These are phyloP conservation scores for Aphrocallistes beatrix DNA, from an alignment of 37 sponge, comb jelly and placozoan species.

Conservation along the genomic window DNA sequence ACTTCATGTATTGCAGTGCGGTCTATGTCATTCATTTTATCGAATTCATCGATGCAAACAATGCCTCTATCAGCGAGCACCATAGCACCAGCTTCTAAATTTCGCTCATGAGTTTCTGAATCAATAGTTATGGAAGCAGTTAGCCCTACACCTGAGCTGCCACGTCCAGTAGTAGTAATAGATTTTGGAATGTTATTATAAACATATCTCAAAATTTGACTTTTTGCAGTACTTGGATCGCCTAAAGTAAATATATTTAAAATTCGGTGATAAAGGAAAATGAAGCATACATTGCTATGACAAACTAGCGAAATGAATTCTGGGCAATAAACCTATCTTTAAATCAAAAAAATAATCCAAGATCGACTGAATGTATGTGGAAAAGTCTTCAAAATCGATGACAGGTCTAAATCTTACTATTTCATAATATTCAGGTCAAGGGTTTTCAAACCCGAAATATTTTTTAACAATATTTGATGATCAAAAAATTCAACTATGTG, in stretches of 20 bases:
- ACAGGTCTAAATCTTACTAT: too few species aligned
- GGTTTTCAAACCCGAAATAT: too few species aligned
- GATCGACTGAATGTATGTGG: too few species aligned
- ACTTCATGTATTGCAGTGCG: constrained; percentile 99
- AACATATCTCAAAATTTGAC: constrained; percentile 52
- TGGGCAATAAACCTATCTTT: too few species aligned
- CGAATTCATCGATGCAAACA: constrained; percentile 99
- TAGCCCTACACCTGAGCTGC: constrained; percentile 93
- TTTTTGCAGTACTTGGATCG: constrained; percentile 16
- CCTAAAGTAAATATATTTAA: constrained; percentile 3
- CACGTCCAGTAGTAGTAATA: constrained; percentile 95
- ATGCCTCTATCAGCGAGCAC: constrained; percentile 96
- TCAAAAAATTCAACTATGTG: too few species aligned
- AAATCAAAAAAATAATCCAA: too few species aligned
- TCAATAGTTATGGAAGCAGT: constrained; percentile 98
- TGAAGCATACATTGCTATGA: too few species aligned
- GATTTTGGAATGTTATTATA: constrained; percentile 83
- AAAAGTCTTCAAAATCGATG: too few species aligned
- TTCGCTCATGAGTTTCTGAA: constrained; percentile 72
- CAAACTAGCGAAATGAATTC: too few species aligned
- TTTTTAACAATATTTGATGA: too few species aligned
- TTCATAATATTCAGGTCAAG: too few species aligned
- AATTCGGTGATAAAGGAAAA: too few species aligned
- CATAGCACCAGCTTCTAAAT: constrained; percentile 95
- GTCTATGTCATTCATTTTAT: constrained; percentile 99